Evolutionary conservation across 2,797 vertebrate species (phyloP).

Genomic region (Pogoniulus pusillus): DNA sequence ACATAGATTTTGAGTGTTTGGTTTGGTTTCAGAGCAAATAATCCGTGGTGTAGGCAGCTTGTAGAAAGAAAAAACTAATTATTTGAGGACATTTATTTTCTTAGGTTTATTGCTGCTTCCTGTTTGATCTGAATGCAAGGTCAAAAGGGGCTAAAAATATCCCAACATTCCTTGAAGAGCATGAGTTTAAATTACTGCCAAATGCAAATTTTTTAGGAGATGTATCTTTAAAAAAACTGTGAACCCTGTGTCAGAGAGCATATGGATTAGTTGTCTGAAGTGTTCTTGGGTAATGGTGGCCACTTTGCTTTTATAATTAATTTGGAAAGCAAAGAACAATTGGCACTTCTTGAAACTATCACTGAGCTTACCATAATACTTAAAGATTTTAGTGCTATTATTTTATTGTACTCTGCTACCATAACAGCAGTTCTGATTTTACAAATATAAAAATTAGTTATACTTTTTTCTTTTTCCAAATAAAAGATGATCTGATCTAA

Average conservation of each 20-base stretch:
- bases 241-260: background rate
- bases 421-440: background rate
- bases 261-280: background rate
- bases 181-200: background rate
- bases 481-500: background rate
- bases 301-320: background rate
- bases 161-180: background rate
- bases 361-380: background rate
- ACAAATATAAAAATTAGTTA: background rate
- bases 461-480: background rate
- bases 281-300: background rate
- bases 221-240: background rate
- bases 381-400: background rate
- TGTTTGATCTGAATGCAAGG: background rate
- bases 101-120: background rate
- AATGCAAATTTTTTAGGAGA: background rate
- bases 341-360: background rate
- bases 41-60: background rate
- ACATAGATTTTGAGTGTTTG: background rate
- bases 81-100: background rate
- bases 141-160: background rate
- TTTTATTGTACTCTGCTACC: background rate
- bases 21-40: background rate
- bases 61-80: background rate
- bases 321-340: background rate